phyloP scores from a whole-genome alignment of 1,140 invertebrate genomes.

The Drosophila micromelanica region DNA sequence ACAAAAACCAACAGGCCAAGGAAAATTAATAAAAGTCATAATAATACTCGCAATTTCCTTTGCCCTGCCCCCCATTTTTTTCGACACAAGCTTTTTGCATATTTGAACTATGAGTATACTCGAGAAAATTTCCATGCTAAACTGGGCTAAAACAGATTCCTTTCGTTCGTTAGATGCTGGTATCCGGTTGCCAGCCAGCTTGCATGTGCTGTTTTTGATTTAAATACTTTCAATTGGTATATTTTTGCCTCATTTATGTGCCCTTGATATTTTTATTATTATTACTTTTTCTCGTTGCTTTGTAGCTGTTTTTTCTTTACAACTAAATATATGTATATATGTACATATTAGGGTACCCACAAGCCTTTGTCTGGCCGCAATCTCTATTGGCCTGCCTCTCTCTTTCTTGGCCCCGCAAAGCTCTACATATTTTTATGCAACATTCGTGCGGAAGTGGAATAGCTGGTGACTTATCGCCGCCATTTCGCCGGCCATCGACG shows the following conservation, averaged over 20 bases:
- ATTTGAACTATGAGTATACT: constrained; percentile 33
- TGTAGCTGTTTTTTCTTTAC: neutral
- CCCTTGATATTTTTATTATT: constrained; percentile 64
- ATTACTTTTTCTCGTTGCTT: constrained; percentile 34
- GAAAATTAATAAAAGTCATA: constrained; percentile 83
- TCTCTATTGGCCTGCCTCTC: constrained; percentile 1
- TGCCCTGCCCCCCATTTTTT: constrained; percentile 42
- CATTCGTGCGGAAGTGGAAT: constrained; percentile 71
- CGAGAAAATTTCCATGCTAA: constrained; percentile 21
- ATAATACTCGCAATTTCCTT: constrained; percentile 82
- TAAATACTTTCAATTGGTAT: constrained; percentile 70
- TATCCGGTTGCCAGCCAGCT: constrained; percentile 2
- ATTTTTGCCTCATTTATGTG: constrained; percentile 47
- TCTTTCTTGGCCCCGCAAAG: constrained; percentile 3
- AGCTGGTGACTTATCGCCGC: constrained; percentile 78
- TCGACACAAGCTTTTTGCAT: constrained; percentile 60
- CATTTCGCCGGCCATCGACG: constrained; percentile 59
- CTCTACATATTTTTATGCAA: constrained; percentile 55
- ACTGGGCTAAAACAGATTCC: constrained; percentile 1
- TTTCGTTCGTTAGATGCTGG: constrained; percentile 21
- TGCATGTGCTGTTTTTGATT: constrained; percentile 52
- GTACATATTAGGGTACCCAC: neutral
- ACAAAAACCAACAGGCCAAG: constrained; percentile 39
- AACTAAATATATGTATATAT: constrained; percentile 8
- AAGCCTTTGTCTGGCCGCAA: constrained; percentile 1